Percentiles rank a stretch among this genome's conserved stretches.
Evolutionary conservation across 2,888 invertebrate genomes (phyloP).

Genomic region (Leptopilina drosophilae): DNA sequence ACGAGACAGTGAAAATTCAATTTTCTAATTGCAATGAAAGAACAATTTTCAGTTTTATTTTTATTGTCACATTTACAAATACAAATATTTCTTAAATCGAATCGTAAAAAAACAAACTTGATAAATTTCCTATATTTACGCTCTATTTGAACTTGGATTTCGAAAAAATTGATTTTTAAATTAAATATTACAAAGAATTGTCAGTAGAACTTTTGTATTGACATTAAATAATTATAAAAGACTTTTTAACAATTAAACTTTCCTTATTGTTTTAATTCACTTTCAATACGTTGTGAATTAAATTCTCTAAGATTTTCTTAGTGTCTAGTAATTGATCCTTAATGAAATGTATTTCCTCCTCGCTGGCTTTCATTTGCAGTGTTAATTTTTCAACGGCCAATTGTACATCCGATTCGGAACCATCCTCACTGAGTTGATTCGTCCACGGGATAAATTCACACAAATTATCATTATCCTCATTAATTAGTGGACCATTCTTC

Average conservation of each 20-base stretch:
- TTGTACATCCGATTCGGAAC: conserved; percentile 57
- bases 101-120: background rate
- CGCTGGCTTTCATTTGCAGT: conserved; percentile 64
- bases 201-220: background rate
- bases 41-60: background rate
- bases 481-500: conserved; percentile 65
- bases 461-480: conserved; percentile 62
- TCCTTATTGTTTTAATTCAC: conserved; percentile 4
- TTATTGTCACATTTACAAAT: background rate
- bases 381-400: conserved; percentile 64
- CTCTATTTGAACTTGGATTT: too few species aligned
- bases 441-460: conserved; percentile 64
- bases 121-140: too few species aligned
- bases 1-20: background rate
- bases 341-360: conserved; percentile 66
- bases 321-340: conserved; percentile 68
- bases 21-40: background rate
- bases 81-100: background rate
- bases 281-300: conserved; percentile 58
- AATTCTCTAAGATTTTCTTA: conserved; percentile 67
- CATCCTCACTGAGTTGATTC: conserved; percentile 62
- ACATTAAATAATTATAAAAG: background rate
- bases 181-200: background rate
- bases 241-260: background rate
- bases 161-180: too few species aligned